A percentile compares a stretch with the other conserved stretches of the same genome.
Conservation (phyloP, 2,888 invertebrate species). For the Lasioglossum villosulum region DNA sequence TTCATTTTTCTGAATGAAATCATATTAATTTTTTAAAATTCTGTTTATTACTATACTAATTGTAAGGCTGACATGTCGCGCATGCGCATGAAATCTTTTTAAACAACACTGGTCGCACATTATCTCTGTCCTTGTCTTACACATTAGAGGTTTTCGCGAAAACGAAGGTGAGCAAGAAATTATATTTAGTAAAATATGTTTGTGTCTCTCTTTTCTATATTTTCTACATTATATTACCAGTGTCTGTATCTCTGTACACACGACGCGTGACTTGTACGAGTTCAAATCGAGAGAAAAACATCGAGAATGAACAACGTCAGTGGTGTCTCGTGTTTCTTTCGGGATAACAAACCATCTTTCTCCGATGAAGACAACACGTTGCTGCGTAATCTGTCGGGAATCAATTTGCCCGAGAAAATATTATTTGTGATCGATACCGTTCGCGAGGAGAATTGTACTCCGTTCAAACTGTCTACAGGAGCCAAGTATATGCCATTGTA, state of each 20-base stretch:
- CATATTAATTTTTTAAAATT: too few species aligned
- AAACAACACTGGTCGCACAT: too few species aligned
- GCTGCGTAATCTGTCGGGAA: slow-evolving; percentile 50
- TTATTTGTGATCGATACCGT: slow-evolving; percentile 88
- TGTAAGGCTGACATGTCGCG: too few species aligned
- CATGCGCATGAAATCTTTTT: too few species aligned
- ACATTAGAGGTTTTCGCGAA: too few species aligned
- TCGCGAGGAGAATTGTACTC: slow-evolving; percentile 86
- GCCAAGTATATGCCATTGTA: slow-evolving; percentile 86
- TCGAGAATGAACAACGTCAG: background rate
- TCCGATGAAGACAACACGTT: slow-evolving; percentile 28
- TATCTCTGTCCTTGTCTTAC: too few species aligned
- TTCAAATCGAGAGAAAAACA: background rate
- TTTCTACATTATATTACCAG: background rate
- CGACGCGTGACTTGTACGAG: slow-evolving; percentile 40
- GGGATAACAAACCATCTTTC: slow-evolving; percentile 21
- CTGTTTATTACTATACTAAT: too few species aligned
- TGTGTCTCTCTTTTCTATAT: background rate
- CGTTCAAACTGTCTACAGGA: slow-evolving; percentile 86
- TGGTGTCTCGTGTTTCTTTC: background rate
- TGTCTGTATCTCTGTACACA: background rate
- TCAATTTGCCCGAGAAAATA: slow-evolving; percentile 87
- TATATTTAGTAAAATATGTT: background rate
- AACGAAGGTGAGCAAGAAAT: background rate
- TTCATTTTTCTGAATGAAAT: too few species aligned